A percentile compares a stretch with the other conserved stretches of the same genome.
These are phyloP conservation scores for Oreortyx pictus DNA, from an alignment of 2,797 vertebrate species.

Conservation along the genomic window DNA sequence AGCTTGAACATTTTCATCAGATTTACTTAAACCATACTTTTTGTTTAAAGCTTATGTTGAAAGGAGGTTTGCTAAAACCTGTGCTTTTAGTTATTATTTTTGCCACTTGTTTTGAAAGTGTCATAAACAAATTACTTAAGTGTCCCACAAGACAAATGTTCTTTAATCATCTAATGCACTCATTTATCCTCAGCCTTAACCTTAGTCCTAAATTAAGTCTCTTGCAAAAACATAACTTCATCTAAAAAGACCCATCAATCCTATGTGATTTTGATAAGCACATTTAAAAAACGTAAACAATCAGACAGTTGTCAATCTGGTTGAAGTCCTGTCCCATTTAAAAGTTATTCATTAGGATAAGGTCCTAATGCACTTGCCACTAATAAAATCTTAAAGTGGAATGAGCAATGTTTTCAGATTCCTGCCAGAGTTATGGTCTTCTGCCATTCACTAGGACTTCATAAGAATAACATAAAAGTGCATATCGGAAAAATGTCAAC, in stretches of 20 bases:
- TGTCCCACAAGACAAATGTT: slow-evolving; percentile 88
- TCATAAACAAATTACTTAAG: slow-evolving; percentile 86
- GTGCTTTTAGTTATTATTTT: slow-evolving; percentile 67
- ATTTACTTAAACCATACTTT: slow-evolving; percentile 49
- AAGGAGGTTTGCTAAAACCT: slow-evolving; percentile 63
- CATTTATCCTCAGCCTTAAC: slow-evolving; percentile 88
- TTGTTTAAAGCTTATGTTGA: slow-evolving; percentile 58
- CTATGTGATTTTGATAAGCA: slow-evolving; percentile 80
- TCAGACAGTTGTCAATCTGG: slow-evolving; percentile 81
- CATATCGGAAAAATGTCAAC: slow-evolving; percentile 48
- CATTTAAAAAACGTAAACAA: slow-evolving; percentile 82
- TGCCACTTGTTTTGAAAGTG: slow-evolving; percentile 76
- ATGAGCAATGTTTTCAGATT: slow-evolving; percentile 46
- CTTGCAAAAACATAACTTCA: slow-evolving; percentile 84
- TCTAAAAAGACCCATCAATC: slow-evolving; percentile 87
- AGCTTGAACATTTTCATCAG: slow-evolving; percentile 15
- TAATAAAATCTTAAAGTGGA: slow-evolving; percentile 72
- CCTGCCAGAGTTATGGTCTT: slow-evolving; percentile 43
- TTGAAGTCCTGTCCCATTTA: slow-evolving; percentile 74
- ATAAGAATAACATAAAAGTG: slow-evolving; percentile 66
- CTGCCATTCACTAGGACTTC: background rate
- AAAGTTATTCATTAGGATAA: slow-evolving; percentile 67
- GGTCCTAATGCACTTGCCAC: slow-evolving; percentile 58
- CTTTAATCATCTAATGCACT: slow-evolving; percentile 92
- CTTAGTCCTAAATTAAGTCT: slow-evolving; percentile 89